Base-by-base conservation (phyloP, 92 coral and sea anemone species). In the Paragorgia papillata region DNA sequence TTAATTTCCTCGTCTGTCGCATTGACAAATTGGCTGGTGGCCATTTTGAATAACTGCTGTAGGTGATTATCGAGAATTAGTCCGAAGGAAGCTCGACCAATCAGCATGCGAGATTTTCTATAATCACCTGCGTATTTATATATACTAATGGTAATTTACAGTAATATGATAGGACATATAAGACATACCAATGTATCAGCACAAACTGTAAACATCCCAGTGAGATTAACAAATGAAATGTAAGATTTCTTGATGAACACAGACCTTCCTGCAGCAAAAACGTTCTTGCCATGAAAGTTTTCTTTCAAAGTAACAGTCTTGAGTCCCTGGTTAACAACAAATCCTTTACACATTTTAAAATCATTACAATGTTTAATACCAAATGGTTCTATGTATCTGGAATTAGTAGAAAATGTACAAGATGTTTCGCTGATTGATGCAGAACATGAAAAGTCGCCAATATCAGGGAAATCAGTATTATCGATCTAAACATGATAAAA, bases 291-390 rank as follows among this genome's bases (percentile, higher is more conserved):
- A 49, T 41, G 49, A n/a, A 84, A 57, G n/a, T 22, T 51, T 21
- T 50, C 51, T 35, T 84, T 84, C 48, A 84, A 31, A 14, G 77
- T 62, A 0, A 79, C 69, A 31, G 77, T 30, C 37, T 79, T 79
- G 9, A 56, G 55, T 21, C 88, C 88, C 20, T 75, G 51, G 54
- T 84, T 84, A 22, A 66, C 66, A 10, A 84, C 84, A 77, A 78
- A 84, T 30, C 88, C 88, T 35, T 60, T 65, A 62, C 88, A 84
- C n/a, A 34, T 22, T 12, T 67, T 54, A 54, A 78, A 48, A 14
- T 39, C 54, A 62, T 39, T 37, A 49, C 88, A 84, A 27, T 41
- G 27, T 5, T 33, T 53, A 30, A 33, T 71, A 33, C 78, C 78
- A 71, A 20, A 37, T 31, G 69, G 58, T 58, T 66, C 66, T 33